These are phyloP conservation scores for Amblyjoppa proteus DNA, from an alignment of 2,888 invertebrate genomes.

Conservation along the genomic window DNA sequence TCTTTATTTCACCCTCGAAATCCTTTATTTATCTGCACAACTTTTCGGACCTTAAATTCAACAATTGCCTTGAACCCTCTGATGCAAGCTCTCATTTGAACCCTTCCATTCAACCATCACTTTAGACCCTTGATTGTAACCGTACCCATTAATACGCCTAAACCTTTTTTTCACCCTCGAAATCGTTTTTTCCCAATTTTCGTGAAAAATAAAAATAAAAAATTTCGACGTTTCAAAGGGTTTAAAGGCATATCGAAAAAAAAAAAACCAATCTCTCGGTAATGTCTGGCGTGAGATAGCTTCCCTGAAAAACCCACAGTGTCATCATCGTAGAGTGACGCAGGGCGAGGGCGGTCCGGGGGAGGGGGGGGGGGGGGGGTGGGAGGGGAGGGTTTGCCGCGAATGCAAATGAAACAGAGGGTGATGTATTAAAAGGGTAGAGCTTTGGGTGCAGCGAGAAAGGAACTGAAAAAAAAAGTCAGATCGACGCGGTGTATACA, in stretches of 20 bases:
- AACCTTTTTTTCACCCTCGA: no score
- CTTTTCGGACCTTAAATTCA: no score
- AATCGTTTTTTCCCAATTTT: no score
- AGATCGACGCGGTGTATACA: constrained; percentile 15
- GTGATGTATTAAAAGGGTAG: constrained; percentile 35
- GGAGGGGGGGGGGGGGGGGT: background rate
- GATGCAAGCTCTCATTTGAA: no score
- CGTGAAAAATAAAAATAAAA: no score
- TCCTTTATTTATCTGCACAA: no score
- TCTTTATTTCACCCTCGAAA: no score
- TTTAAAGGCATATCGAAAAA: background rate
- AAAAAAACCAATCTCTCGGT: background rate
- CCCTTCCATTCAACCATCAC: background rate
- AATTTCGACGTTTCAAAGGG: background rate
- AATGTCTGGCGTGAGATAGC: background rate
- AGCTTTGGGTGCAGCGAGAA: constrained; percentile 22
- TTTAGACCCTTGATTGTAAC: background rate
- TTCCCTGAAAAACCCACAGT: background rate
- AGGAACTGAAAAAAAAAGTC: constrained; percentile 28
- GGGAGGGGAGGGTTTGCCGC: background rate
- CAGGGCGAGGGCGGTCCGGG: background rate
- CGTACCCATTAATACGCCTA: no score
- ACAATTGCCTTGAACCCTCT: no score
- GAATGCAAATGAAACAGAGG: constrained; percentile 17
- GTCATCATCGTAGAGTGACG: background rate